These are phyloP conservation scores for Cyanocitta stelleri DNA, from an alignment of 2,113 vertebrate genomes.

Conservation along the genomic window DNA sequence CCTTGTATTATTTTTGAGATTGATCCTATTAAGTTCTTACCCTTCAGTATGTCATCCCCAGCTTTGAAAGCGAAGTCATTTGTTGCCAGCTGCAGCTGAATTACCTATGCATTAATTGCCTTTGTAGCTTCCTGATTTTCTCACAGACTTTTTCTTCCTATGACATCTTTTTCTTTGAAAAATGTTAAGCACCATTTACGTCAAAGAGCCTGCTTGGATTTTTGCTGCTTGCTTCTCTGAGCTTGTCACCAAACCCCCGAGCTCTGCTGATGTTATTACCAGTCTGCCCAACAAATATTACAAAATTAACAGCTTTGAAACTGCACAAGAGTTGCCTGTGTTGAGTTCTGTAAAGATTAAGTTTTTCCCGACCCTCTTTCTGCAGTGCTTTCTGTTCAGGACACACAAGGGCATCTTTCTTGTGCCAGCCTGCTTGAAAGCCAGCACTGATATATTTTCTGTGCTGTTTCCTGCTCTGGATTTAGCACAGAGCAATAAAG, in stretches of 20 bases:
- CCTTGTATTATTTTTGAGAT: constrained; percentile 9
- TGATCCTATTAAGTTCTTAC: constrained; percentile 52
- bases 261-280: not conserved
- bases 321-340: not conserved
- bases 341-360: not conserved
- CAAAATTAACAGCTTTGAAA: constrained; percentile 1
- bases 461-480: not conserved
- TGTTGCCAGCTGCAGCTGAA: not conserved
- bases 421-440: not conserved
- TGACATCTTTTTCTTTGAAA: not conserved
- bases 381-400: not conserved
- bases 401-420: not conserved
- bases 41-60: not conserved
- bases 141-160: not conserved
- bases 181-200: not conserved
- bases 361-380: not conserved
- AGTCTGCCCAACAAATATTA: not conserved
- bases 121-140: not conserved
- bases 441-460: not conserved
- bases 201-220: not conserved
- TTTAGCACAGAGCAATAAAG: not conserved
- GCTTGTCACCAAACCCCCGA: not conserved
- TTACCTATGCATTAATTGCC: constrained; percentile 34
- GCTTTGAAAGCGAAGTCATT: constrained; percentile 17
- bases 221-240: not conserved